Conservation (phyloP, 2,797 vertebrate genomes). For the Micropoecilia bifurca region DNA sequence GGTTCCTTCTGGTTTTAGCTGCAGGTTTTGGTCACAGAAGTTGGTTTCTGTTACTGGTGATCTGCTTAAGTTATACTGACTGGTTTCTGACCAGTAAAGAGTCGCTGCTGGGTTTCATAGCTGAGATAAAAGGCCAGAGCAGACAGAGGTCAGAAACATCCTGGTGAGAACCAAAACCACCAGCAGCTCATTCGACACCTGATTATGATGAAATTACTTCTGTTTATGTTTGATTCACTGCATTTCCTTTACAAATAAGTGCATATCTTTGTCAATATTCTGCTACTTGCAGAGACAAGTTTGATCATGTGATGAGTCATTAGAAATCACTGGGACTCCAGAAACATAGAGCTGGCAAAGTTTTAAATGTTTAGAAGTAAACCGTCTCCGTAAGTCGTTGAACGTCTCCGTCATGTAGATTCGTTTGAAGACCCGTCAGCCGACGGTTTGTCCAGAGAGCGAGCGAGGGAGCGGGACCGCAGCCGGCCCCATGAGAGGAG, state of each 20-base stretch:
- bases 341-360: not conserved
- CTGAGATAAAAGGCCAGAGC: constrained; percentile 63
- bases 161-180: constrained; percentile 36
- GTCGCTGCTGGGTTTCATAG: constrained; percentile 65
- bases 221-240: constrained; percentile 14
- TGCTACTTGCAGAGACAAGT: no score
- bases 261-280: no score
- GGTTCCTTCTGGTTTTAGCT: no score
- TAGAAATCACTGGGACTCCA: no score
- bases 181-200: constrained; percentile 32
- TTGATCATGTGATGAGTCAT: no score
- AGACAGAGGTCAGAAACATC: constrained; percentile 34
- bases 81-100: constrained; percentile 49
- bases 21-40: not conserved
- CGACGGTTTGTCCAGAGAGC: constrained; percentile 77
- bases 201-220: constrained; percentile 48
- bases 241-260: no score
- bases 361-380: not conserved
- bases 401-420: not conserved
- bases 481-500: constrained; percentile 94
- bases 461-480: constrained; percentile 88
- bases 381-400: no score
- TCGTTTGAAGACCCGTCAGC: constrained; percentile 43
- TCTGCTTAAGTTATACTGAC: constrained; percentile 49
- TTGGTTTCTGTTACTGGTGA: constrained; percentile 22